Base-by-base conservation (phyloP, 2,888 invertebrate species). In the Dryococelus australis region DNA sequence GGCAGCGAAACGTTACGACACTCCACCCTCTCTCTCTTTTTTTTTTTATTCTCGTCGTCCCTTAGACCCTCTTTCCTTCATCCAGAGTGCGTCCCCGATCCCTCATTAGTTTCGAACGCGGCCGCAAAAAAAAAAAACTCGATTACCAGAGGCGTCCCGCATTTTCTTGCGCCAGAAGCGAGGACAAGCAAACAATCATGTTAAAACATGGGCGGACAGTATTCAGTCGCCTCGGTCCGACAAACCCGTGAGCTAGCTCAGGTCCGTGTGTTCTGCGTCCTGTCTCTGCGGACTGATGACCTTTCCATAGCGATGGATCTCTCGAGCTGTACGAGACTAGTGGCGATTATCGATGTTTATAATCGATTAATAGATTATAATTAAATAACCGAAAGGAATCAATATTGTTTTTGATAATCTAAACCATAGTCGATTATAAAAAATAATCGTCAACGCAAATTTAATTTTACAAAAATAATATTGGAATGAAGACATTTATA, bases 1-100 rank as follows among this genome's bases (percentile, higher is more conserved):
- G 65, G 65, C 65, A 65, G 65, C 65, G 65, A 65, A 65, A 65
- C 65, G 65, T 65, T 65, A 65, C 65, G 65, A 65, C 65, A 65
- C 16, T 24, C 65, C 65, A 65, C 65, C 24, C 0, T 9, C 65
- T 65, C n/a, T 65, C n/a, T n/a, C n/a, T n/a, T n/a, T 65, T 65
- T 65, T 65, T 51, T 51, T 51, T 65, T 65, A 65, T n/a, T n/a
- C 65, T 24, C 65, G n/a, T n/a, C 65, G 24, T 65, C n/a, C n/a
- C 65, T 65, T 24, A 65, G 2, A 1, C 65, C 65, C 20, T 65
- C 65, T 65, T 35, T 65, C n/a, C 65, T 65, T 65, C 65, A 65
- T 65, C 65, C 65, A n/a, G 65, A 65, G 65, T 65, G 65, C 65
- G 65, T 65, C 65, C 65, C 65, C 65, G 65, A 65, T 65, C 65